A percentile compares a stretch with the other conserved stretches of the same genome.
These are phyloP conservation scores for Alentia gelatinosa DNA, from an alignment of 2,888 invertebrate species.

Conservation along the genomic window DNA sequence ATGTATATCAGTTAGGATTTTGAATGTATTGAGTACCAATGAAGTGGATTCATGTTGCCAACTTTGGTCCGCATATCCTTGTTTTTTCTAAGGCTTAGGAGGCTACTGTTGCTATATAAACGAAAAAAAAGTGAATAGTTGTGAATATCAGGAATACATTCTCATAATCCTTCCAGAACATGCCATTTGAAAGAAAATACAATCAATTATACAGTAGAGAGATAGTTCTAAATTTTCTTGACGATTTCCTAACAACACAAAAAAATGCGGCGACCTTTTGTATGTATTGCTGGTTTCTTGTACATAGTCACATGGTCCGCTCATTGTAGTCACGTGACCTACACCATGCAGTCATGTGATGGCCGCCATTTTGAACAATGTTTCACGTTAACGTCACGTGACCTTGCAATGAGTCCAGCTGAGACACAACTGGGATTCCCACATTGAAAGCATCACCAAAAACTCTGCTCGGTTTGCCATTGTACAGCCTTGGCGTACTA, in stretches of 20 bases:
- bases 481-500: no score
- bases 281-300: not conserved
- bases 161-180: not conserved
- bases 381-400: no score
- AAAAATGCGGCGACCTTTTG: not conserved
- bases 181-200: not conserved
- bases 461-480: no score
- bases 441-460: no score
- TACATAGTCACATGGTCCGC: not conserved
- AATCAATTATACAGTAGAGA: not conserved
- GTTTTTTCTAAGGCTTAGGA: not conserved
- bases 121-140: not conserved
- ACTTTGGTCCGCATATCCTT: not conserved
- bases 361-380: no score
- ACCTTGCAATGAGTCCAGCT: no score
- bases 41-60: not conserved
- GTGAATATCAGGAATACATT: not conserved
- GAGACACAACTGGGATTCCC: no score
- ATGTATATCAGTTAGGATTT: not conserved
- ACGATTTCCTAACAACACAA: not conserved
- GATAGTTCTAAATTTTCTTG: not conserved
- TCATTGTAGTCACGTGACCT: not conserved
- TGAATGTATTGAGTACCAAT: not conserved
- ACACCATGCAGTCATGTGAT: no score
- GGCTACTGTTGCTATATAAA: not conserved